Base-by-base conservation (phyloP, 2,113 vertebrate genomes). In the Nerophis ophidion region DNA sequence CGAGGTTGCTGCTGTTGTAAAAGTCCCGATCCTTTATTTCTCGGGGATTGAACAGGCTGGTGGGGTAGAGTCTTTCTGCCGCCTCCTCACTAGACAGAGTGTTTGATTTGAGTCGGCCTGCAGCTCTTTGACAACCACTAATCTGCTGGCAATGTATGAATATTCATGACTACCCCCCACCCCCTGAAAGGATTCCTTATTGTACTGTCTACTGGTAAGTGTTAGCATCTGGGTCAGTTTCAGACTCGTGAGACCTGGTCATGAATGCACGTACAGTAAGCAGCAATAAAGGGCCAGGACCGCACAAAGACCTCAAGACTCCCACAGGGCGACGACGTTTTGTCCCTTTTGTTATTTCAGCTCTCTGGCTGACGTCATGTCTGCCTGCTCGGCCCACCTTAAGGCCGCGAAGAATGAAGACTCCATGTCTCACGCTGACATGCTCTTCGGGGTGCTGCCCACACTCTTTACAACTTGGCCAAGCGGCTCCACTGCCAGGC, bases 221-320 rank as follows among this genome's bases (percentile, higher is more conserved):
- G 65, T 79, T 77, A 75, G 62, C 44, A 52, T 19, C 6, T 8
- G 44, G 56, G 52, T 81, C 54, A 16, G 45, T 71, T 61, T 67
- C 44, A 34, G 40, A 12, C 7, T 48, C 13, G 40, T 44, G 40
- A 44, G 10, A 4, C 40, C 12, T 44, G 10, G 12, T 44, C 40
- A 1, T 44, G 40, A 44, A 12, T 44, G 11, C 10, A 44, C 40
- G 12, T 44, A 44, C 40, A 42, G 40, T 42, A 68, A 69, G 70
- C 70, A 15, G 33, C 46, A 64, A 59, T 71, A 45, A 63, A 34
- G 48, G 62, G 63, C 60, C 55, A 46, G 67, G 57, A 52, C 54
- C 52, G 67, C 61, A 75, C 73, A 79, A 75, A 80, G 72, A 68
- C 45, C 8, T 4, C 6, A 53, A 57, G 61, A 47, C 50, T 63